These are phyloP conservation scores for Drosophila orena DNA, from an alignment of 1,140 invertebrate genomes.

Conservation along the genomic window DNA sequence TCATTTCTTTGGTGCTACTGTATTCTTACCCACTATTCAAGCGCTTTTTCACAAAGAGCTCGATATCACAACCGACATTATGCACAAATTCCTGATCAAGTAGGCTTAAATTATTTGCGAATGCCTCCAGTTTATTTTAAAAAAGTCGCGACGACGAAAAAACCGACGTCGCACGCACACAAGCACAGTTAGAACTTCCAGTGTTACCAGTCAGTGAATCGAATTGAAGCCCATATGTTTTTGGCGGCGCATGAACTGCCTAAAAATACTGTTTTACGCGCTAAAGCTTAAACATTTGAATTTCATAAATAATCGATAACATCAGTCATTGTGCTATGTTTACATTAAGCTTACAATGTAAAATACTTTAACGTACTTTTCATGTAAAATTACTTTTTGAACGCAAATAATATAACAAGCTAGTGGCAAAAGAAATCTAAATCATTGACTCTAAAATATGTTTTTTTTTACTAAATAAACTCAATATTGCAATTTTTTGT, in stretches of 20 bases:
- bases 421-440: too few relatives aligned
- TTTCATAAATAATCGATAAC: too few relatives aligned
- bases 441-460: too few relatives aligned
- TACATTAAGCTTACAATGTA: too few relatives aligned
- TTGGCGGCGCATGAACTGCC: neutral
- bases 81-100: constrained; percentile 80
- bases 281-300: neutral
- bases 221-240: too few relatives aligned
- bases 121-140: constrained; percentile 71
- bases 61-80: constrained; percentile 82
- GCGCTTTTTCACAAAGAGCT: constrained; percentile 74
- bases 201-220: neutral
- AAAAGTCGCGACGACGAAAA: constrained; percentile 67
- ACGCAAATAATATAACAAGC: too few relatives aligned
- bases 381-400: too few relatives aligned
- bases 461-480: too few relatives aligned
- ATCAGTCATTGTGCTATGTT: too few relatives aligned
- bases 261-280: neutral
- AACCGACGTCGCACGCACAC: constrained; percentile 58
- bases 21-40: constrained; percentile 73
- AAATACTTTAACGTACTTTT: too few relatives aligned
- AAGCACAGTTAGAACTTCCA: constrained; percentile 54
- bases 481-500: too few relatives aligned
- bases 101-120: constrained; percentile 73
- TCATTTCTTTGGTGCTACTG: neutral